phyloP scores from a whole-genome alignment of 2,888 invertebrate genomes.

The Sclerodermus sp. region DNA sequence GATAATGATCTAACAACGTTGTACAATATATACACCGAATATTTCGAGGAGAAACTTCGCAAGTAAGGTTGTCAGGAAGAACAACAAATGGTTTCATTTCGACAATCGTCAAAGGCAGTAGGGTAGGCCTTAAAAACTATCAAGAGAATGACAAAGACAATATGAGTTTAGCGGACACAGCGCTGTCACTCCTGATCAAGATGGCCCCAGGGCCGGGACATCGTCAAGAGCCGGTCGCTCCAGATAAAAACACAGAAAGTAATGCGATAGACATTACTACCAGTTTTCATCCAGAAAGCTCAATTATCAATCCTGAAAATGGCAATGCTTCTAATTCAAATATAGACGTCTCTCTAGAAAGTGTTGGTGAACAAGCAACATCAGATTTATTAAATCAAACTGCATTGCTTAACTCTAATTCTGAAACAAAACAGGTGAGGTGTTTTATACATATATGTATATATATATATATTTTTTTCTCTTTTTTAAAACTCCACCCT shows the following conservation, averaged over 20 bases:
- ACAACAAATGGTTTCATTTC: too few species aligned
- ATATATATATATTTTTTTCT: too few species aligned
- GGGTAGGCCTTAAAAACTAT: not conserved
- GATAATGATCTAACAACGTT: not conserved
- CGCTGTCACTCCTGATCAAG: constrained; percentile 58
- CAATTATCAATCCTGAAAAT: constrained; percentile 9
- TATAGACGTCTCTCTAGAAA: too few species aligned
- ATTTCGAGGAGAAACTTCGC: too few species aligned
- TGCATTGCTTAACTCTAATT: constrained; percentile 22
- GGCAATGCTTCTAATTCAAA: constrained; percentile 7
- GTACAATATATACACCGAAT: too few species aligned
- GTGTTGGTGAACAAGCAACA: constrained; percentile 15
- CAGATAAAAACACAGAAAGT: constrained; percentile 63
- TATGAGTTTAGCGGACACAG: constrained; percentile 32
- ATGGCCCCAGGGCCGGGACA: constrained; percentile 80
- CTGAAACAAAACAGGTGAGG: constrained; percentile 44
- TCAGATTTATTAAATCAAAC: constrained; percentile 27
- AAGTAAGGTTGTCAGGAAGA: too few species aligned
- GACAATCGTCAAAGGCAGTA: constrained; percentile 29
- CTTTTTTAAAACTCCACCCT: too few species aligned
- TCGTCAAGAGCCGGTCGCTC: constrained; percentile 75
- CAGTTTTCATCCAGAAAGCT: too few species aligned
- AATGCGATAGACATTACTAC: constrained; percentile 9
- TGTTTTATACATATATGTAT: not conserved
- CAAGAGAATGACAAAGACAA: constrained; percentile 15